phyloP scores from a whole-genome alignment of 2,113 vertebrate genomes.

The Hypocryptadius cinnamomeus region DNA sequence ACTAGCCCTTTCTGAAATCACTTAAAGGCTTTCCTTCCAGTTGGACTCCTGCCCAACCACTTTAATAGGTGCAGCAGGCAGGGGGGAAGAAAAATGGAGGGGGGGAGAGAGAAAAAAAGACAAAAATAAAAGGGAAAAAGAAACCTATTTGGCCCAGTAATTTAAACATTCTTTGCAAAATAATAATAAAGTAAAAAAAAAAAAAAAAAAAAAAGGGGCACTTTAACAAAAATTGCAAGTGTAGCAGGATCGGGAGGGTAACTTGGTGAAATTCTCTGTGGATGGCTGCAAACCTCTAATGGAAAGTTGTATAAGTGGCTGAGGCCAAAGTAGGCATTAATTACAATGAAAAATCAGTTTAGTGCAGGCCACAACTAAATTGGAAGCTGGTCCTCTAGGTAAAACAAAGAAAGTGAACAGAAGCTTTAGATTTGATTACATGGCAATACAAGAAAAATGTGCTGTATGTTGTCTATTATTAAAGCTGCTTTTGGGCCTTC shows the following conservation, averaged over 20 bases:
- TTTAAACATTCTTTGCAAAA: slow-evolving; percentile 60
- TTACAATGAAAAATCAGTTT: slow-evolving; percentile 88
- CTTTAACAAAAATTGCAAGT: slow-evolving; percentile 67
- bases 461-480: slow-evolving; percentile 81
- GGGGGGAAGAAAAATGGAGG: slow-evolving; percentile 7
- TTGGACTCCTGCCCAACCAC: slow-evolving; percentile 76
- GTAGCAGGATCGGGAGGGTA: slow-evolving; percentile 53
- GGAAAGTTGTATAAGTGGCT: slow-evolving; percentile 76
- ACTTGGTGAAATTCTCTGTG: slow-evolving; percentile 68
- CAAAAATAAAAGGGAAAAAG: slow-evolving; percentile 48
- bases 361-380: slow-evolving; percentile 80
- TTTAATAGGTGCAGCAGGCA: slow-evolving; percentile 73
- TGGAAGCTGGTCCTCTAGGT: slow-evolving; percentile 83
- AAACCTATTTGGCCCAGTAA: slow-evolving; percentile 52
- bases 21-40: slow-evolving; percentile 66
- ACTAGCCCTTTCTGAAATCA: slow-evolving; percentile 76
- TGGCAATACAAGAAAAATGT: slow-evolving; percentile 83
- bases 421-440: slow-evolving; percentile 82
- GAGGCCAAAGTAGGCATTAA: slow-evolving; percentile 84
- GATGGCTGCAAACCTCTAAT: slow-evolving; percentile 78
- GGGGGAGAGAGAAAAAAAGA: background rate
- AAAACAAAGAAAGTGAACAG: slow-evolving; percentile 82
- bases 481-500: slow-evolving; percentile 79
- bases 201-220: background rate
- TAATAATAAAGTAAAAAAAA: slow-evolving; percentile 16